These are phyloP conservation scores for Carcina quercana DNA, from an alignment of 2,888 invertebrate species.

Conservation along the genomic window DNA sequence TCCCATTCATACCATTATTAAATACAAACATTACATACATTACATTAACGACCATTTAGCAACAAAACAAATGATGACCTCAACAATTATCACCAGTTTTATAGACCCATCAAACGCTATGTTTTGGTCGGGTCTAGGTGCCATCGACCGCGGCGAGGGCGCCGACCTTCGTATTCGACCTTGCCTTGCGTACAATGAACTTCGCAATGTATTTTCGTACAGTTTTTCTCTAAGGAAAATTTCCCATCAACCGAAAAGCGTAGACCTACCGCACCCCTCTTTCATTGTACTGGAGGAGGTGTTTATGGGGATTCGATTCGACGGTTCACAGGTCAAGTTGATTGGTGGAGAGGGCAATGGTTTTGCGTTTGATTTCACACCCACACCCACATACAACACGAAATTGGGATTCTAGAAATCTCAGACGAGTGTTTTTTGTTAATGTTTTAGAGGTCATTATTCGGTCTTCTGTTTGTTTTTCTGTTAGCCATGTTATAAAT, in stretches of 20 bases:
- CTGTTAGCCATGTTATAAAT: too few relatives aligned
- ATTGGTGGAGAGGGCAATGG: conserved; percentile 47
- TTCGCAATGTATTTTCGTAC: conserved; percentile 48
- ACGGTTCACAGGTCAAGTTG: conserved; percentile 20
- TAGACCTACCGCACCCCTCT: conserved; percentile 29
- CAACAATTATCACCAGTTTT: conserved; percentile 2
- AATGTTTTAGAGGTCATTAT: conserved; percentile 2
- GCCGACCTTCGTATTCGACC: conserved; percentile 54
- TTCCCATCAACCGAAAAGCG: conserved; percentile 30
- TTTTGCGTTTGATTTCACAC: conserved; percentile 29
- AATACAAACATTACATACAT: too few relatives aligned
- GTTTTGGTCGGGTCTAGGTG: conserved; percentile 8
- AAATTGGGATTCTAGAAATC: conserved; percentile 24
- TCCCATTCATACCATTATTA: too few relatives aligned
- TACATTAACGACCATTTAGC: too few relatives aligned
- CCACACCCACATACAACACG: conserved; percentile 29
- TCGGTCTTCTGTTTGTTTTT: too few relatives aligned
- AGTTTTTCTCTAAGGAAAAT: conserved; percentile 65
- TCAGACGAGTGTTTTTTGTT: conserved; percentile 11
- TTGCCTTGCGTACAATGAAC: conserved; percentile 46
- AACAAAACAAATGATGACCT: too few relatives aligned
- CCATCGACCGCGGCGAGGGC: conserved; percentile 24
- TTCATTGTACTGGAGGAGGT: not conserved
- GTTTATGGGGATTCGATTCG: conserved; percentile 4
- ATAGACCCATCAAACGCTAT: conserved; percentile 3